Base-by-base conservation (phyloP, 2,797 vertebrate species). In the Mycteria americana region DNA sequence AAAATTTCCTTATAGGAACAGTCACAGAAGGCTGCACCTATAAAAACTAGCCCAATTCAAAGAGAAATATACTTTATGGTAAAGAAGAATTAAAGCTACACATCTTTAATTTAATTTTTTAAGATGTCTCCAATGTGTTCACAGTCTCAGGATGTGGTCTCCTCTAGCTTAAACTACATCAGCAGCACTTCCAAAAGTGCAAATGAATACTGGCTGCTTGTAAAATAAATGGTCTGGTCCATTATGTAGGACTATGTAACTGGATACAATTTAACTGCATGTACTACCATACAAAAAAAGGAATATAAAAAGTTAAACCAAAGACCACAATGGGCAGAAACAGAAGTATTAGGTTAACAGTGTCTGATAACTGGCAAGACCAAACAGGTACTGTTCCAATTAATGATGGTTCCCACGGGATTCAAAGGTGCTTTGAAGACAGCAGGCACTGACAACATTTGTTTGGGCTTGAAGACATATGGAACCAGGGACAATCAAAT, bases 401-500 rank as follows among this genome's bases (percentile, higher is more conserved):
- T 83, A 90, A 59, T 81, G 82, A 87, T 11, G 51, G 31, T 30
- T 78, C 41, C 63, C 25, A 74, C 4, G 5, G 19, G 45, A 94
- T 91, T 97, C 77, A 89, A 81, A 89, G 50, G 30, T 28, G 18
- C 68, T 89, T 85, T 95, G 81, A 82, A 65, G 68, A 64, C 83
- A 85, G 50, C 70, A 69, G 67, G 62, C 18, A 64, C 23, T 28
- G 37, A 53, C 51, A 35, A 12, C n/a, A 76, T 39, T 85, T 5
- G 1, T 74, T 63, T 56, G n/a, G 46, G 35, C n/a, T 92, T 78
- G 67, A 89, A 92, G 62, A 75, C 18, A 37, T 5, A 48, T 8
- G 45, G 67, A 89, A 68, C 6, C 28, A 50, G 51, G 12, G 22
- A 75, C 54, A 89, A 91, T 53, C 41, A 85, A 81, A 91, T 31